A percentile compares a stretch with the other conserved stretches of the same genome.
Evolutionary conservation across 1,140 invertebrate species (phyloP).

Genomic region (Chelonus insularis): DNA sequence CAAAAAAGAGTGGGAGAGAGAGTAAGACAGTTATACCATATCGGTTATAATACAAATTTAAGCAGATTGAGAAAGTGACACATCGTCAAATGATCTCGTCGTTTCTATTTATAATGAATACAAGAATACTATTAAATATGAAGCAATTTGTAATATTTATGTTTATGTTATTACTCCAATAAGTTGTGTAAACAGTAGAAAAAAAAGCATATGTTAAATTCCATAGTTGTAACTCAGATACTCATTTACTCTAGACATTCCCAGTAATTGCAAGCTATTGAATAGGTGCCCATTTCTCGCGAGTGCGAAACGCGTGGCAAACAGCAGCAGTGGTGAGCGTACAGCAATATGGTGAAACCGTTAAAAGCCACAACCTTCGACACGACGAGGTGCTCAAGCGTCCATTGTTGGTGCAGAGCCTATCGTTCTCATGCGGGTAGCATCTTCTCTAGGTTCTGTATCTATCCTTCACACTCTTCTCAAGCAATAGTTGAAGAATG

Average conservation of each 20-base stretch:
- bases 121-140: too few relatives aligned
- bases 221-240: too few relatives aligned
- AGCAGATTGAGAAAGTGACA: too few relatives aligned
- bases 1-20: too few relatives aligned
- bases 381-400: constrained; percentile 19
- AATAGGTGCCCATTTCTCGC: not conserved
- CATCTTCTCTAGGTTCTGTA: not conserved
- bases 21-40: too few relatives aligned
- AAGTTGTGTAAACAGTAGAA: too few relatives aligned
- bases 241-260: not conserved
- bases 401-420: constrained; percentile 16
- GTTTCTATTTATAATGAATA: too few relatives aligned
- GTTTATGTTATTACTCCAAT: too few relatives aligned
- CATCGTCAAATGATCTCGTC: too few relatives aligned
- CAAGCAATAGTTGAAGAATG: constrained; percentile 27
- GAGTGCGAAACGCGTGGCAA: constrained; percentile 13
- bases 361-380: constrained; percentile 51
- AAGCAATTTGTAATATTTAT: too few relatives aligned
- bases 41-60: too few relatives aligned
- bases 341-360: constrained; percentile 37
- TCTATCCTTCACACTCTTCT: not conserved
- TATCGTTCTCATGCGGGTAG: constrained; percentile 21
- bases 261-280: not conserved
- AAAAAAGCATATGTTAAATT: too few relatives aligned
- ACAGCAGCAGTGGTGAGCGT: constrained; percentile 8